phyloP scores from a whole-genome alignment of 2,888 invertebrate genomes.

The Athrips mouffetella region DNA sequence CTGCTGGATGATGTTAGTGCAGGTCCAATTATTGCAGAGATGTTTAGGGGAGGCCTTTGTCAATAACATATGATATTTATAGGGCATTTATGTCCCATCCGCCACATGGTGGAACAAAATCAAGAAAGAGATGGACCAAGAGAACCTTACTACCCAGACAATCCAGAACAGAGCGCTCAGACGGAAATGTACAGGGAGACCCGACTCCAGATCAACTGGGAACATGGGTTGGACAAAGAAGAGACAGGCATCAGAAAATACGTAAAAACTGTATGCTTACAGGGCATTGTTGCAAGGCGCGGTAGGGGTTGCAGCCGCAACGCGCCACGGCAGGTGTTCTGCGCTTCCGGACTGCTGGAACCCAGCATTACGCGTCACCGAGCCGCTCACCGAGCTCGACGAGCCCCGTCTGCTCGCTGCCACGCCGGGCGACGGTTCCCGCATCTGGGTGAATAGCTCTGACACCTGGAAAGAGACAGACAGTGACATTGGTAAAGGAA shows the following conservation, averaged over 20 bases:
- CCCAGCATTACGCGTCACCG: slow-evolving; percentile 59
- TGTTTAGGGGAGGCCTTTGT: too few relatives aligned
- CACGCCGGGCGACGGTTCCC: slow-evolving; percentile 76
- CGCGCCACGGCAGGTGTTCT: slow-evolving; percentile 63
- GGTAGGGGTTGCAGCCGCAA: slow-evolving; percentile 38
- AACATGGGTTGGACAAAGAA: neutral
- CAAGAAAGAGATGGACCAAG: too few relatives aligned
- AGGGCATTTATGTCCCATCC: too few relatives aligned
- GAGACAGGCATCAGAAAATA: neutral
- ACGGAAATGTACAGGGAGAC: too few relatives aligned
- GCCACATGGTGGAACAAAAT: too few relatives aligned
- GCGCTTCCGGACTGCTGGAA: slow-evolving; percentile 71
- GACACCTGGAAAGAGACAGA: slow-evolving; percentile 81
- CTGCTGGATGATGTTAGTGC: too few relatives aligned
- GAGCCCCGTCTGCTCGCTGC: slow-evolving; percentile 54
- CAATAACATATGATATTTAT: too few relatives aligned
- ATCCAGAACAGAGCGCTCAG: too few relatives aligned
- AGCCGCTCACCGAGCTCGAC: slow-evolving; percentile 44
- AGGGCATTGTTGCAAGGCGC: slow-evolving; percentile 43
- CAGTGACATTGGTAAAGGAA: neutral
- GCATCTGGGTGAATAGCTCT: slow-evolving; percentile 85
- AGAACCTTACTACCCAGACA: too few relatives aligned
- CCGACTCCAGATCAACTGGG: too few relatives aligned
- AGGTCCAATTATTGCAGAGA: too few relatives aligned
- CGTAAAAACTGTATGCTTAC: slow-evolving; percentile 37